Base-by-base conservation (phyloP, 2,113 vertebrate genomes). In the Syngnathus floridae region DNA sequence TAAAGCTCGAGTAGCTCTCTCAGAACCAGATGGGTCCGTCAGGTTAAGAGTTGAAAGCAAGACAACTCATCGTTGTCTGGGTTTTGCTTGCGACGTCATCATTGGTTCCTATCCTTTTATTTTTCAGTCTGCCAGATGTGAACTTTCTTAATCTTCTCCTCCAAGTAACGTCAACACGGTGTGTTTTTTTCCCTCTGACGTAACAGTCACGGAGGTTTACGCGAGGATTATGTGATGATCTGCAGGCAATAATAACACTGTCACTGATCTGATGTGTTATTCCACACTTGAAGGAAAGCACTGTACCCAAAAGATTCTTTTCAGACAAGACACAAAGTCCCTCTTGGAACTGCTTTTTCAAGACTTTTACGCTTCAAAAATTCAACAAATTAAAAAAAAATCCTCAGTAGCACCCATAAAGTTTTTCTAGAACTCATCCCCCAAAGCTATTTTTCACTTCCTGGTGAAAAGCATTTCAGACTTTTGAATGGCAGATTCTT, bases 11-110 rank as follows among this genome's bases (percentile, higher is more conserved):
- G 78, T 75, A 70, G 62, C 66, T 73, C 68, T 72, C 51, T 11
- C 37, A 66, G 67, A 4, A 77, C 77, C 81, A 84, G 80, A 86
- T 80, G 80, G 71, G 69, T 58, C 54, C 75, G 62, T 67, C 46
- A 17, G 62, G 17, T 80, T 73, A 65, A 66, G 69, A 58, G 70
- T 40, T 22, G 74, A 40, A 57, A 54, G 56, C 56, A 2, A 38
- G 38, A 70, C 49, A 56, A 51, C 54, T 21, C 61, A 58, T 43
- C 52, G 52, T 57, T 26, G 66, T 51, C 49, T 22, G 65, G 22
- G 2, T 38, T 4, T 17, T 37, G 54, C 26, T 31, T 35, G 22
- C 31, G 16, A 56, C 31, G 14, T 13, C 54, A 16, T 2, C 12
- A 56, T n/a, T 52, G 41, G 3, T 31, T 31, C 41, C 10, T 8